Percentiles rank a stretch among this genome's conserved stretches.
Evolutionary conservation across 2,113 vertebrate species (phyloP).

Genomic region (Melanerpes aurifrons): DNA sequence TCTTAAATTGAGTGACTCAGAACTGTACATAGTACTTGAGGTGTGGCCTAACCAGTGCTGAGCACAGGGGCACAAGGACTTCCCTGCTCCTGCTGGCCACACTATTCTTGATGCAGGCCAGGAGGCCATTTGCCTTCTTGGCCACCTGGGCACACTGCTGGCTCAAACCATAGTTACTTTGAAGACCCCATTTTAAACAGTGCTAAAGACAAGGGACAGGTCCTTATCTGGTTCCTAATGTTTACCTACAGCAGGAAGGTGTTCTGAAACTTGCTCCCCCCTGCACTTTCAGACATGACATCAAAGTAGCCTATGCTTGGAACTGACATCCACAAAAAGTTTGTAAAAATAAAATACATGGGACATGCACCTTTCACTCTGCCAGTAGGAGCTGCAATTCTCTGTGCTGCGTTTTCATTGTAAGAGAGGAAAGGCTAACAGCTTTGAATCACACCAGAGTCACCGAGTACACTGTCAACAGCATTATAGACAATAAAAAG

Average conservation of each 20-base stretch:
- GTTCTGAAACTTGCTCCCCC: background rate
- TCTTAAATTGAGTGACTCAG: too few species aligned
- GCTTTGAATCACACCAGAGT: background rate
- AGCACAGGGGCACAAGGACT: too few species aligned
- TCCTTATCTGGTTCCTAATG: background rate
- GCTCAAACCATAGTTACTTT: background rate
- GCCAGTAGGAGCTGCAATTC: background rate
- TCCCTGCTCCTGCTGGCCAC: too few species aligned
- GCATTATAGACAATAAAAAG: background rate
- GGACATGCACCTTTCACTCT: background rate
- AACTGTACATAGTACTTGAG: too few species aligned
- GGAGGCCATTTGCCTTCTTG: too few species aligned
- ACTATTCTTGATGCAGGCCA: too few species aligned
- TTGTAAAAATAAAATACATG: rapidly evolving
- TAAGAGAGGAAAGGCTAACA: background rate
- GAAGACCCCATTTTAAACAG: background rate
- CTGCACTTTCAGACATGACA: background rate
- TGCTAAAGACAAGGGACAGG: background rate
- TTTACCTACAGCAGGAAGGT: background rate
- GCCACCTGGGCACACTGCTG: too few species aligned
- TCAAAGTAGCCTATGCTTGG: background rate
- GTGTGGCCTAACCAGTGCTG: too few species aligned
- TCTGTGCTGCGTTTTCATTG: background rate
- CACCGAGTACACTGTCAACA: background rate
- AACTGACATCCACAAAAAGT: background rate